These are phyloP conservation scores for Synanthedon andrenaeformis DNA, from an alignment of 2,888 invertebrate genomes.

Conservation along the genomic window DNA sequence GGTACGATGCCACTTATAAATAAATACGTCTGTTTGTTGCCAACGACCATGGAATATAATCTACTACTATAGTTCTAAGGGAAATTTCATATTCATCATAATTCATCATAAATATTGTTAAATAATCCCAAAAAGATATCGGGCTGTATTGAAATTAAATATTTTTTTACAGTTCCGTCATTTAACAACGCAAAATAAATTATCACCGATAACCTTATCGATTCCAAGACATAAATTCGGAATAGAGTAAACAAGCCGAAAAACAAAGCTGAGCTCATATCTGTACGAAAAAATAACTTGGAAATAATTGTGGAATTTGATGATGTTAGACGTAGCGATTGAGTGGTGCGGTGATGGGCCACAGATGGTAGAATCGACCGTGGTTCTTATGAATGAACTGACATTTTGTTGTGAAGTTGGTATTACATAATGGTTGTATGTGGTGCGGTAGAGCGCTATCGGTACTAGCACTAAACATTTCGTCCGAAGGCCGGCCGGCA, in stretches of 20 bases:
- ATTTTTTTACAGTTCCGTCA: slow-evolving; percentile 46
- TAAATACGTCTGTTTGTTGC: slow-evolving; percentile 55
- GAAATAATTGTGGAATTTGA: slow-evolving; percentile 19
- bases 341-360: slow-evolving; percentile 27
- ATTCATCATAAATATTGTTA: background rate
- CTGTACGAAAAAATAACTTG: slow-evolving; percentile 18
- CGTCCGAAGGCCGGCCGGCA: slow-evolving; percentile 59
- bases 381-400: slow-evolving; percentile 54
- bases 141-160: slow-evolving; percentile 39
- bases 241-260: slow-evolving; percentile 25
- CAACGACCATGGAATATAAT: slow-evolving; percentile 20
- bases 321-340: slow-evolving; percentile 14
- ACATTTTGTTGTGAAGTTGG: slow-evolving; percentile 42
- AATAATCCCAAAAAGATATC: slow-evolving; percentile 10
- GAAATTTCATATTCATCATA: background rate
- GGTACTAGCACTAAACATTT: slow-evolving; percentile 47
- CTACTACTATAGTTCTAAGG: background rate
- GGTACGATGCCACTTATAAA: slow-evolving; percentile 63
- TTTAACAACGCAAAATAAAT: slow-evolving; percentile 52
- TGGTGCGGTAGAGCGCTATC: slow-evolving; percentile 22
- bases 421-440: slow-evolving; percentile 53
- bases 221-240: slow-evolving; percentile 14
- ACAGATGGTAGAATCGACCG: slow-evolving; percentile 31
- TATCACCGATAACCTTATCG: slow-evolving; percentile 41
- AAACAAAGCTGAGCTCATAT: slow-evolving; percentile 9